Percentiles rank a stretch among this genome's conserved stretches.
Conservation (phyloP, 1,140 invertebrate species). For the Drosophila nikananu region DNA sequence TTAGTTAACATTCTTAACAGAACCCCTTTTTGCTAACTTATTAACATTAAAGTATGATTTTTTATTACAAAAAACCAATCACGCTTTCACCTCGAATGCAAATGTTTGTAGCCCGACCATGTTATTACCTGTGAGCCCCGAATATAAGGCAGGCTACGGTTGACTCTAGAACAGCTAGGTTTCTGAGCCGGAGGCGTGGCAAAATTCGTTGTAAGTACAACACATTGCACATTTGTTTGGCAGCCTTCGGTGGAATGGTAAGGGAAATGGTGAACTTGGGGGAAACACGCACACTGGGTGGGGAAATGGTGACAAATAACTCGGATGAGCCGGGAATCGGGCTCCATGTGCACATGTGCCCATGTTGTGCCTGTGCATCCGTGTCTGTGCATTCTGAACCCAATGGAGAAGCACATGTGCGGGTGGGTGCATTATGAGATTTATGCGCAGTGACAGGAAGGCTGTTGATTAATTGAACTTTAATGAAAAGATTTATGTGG, state of each 20-base stretch:
- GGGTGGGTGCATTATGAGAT: constrained; percentile 64
- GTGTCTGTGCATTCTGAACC: constrained; percentile 22
- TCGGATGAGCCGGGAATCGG: constrained; percentile 36
- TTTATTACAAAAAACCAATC: neutral
- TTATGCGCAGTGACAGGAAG: constrained; percentile 76
- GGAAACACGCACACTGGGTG: neutral
- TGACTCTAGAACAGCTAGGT: neutral
- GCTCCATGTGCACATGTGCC: constrained; percentile 1
- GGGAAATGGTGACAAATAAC: constrained; percentile 68
- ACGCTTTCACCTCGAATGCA: constrained; percentile 42
- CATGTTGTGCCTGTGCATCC: constrained; percentile 37
- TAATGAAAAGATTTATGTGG: constrained; percentile 82
- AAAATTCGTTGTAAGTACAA: constrained; percentile 76
- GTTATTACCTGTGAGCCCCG: constrained; percentile 65
- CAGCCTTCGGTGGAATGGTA: neutral
- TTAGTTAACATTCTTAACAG: neutral
- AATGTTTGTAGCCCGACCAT: constrained; percentile 49
- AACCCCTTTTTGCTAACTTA: neutral
- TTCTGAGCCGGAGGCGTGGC: constrained; percentile 62
- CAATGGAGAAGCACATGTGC: constrained; percentile 21
- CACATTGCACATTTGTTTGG: constrained; percentile 74
- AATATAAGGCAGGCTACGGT: constrained; percentile 15
- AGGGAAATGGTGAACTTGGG: constrained; percentile 7
- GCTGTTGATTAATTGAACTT: constrained; percentile 81
- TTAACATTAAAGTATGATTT: neutral